Conservation (phyloP, 2,113 vertebrate genomes). For the Hippocampus comes region DNA sequence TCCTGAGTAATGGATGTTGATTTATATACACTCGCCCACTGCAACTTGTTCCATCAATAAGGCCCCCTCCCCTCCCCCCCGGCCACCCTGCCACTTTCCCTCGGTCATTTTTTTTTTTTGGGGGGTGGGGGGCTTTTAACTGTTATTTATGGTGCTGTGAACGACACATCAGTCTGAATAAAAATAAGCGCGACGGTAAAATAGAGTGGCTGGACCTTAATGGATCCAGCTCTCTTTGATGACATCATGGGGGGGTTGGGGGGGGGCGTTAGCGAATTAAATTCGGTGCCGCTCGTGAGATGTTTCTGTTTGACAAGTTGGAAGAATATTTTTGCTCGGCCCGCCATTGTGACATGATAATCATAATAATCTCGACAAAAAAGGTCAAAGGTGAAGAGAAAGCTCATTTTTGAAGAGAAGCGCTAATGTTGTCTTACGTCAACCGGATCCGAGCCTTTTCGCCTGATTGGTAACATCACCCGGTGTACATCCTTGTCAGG, state of each 20-base stretch:
- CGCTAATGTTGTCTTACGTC: not conserved
- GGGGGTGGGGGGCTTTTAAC: not conserved
- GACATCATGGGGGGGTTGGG: slow-evolving; percentile 60
- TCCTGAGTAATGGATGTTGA: slow-evolving; percentile 67
- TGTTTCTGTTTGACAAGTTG: slow-evolving; percentile 29
- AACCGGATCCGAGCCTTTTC: not conserved
- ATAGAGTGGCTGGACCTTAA: slow-evolving; percentile 36
- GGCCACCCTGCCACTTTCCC: slow-evolving; percentile 14
- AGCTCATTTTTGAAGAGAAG: not conserved
- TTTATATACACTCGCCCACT: slow-evolving; percentile 65
- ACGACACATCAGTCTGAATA: slow-evolving; percentile 50
- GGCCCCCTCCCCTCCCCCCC: not conserved
- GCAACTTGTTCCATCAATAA: slow-evolving; percentile 41
- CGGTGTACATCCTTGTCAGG: not conserved
- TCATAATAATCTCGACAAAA: not conserved
- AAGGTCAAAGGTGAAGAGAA: not conserved
- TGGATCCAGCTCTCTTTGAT: slow-evolving; percentile 51
- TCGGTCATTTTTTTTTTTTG: not conserved
- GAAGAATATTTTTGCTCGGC: slow-evolving; percentile 12
- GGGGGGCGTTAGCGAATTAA: slow-evolving; percentile 46
- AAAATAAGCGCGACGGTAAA: slow-evolving; percentile 59
- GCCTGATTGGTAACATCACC: not conserved
- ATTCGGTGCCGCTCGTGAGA: slow-evolving; percentile 44
- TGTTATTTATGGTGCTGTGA: slow-evolving; percentile 62
- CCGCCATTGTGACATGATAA: not conserved